Conservation (phyloP, 2,113 vertebrate species). For the Lathamus discolor region DNA sequence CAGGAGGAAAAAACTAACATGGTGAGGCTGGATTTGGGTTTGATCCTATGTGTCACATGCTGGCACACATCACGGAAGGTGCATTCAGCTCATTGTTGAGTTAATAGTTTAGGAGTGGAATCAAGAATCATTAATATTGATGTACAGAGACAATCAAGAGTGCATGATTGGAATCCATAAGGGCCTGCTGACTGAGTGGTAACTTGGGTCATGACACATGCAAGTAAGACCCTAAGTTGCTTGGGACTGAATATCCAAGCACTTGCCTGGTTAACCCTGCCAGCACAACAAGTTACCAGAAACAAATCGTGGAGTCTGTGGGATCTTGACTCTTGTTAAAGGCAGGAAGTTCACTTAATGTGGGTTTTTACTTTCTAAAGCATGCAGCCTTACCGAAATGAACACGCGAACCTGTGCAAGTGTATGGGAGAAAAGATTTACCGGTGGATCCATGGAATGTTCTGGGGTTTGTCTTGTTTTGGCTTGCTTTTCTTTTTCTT, state of each 20-base stretch:
- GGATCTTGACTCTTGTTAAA: neutral
- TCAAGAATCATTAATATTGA: neutral
- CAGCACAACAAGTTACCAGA: neutral
- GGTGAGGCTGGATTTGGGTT: neutral
- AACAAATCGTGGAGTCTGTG: neutral
- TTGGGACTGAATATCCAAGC: neutral
- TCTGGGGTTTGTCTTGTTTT: neutral
- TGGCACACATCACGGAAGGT: neutral
- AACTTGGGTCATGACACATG: neutral
- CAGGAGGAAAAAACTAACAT: neutral
- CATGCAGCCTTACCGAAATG: neutral
- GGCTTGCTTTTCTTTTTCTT: neutral
- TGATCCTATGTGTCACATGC: neutral
- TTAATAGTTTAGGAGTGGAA: neutral
- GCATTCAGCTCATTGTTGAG: neutral
- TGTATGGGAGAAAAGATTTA: neutral
- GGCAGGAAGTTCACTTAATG: neutral
- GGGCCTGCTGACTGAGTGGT: neutral
- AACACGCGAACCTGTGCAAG: accelerated
- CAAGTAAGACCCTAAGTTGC: neutral
- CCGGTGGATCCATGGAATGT: accelerated
- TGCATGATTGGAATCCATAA: neutral
- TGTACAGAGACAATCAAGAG: neutral
- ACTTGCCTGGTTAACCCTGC: neutral
- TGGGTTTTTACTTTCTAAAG: neutral